Conservation (phyloP, 2,113 vertebrate species). For the Brachyistius frenatus region DNA sequence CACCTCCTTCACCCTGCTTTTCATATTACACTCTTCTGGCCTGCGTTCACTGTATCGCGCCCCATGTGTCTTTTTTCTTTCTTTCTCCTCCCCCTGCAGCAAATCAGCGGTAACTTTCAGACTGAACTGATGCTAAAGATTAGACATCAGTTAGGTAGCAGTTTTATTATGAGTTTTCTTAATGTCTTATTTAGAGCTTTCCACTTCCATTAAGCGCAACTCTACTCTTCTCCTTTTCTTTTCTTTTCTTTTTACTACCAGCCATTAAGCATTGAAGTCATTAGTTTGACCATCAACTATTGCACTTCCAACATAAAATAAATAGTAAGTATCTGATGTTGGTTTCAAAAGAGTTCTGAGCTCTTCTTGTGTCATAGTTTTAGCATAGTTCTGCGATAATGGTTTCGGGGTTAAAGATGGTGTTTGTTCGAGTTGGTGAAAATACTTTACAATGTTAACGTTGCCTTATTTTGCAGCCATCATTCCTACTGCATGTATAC, state of each 20-base stretch:
- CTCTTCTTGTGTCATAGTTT: no score
- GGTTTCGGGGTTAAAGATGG: no score
- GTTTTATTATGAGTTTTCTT: neutral
- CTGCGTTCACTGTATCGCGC: neutral
- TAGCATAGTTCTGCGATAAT: no score
- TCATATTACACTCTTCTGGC: slow-evolving; percentile 18
- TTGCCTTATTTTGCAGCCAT: no score
- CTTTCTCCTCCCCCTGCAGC: neutral
- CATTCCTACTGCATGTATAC: no score
- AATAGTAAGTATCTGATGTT: neutral
- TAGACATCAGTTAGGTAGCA: neutral
- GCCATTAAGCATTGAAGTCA: neutral
- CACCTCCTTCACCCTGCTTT: slow-evolving; percentile 13
- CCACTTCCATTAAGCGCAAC: neutral
- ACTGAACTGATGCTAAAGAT: neutral
- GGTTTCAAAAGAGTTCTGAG: neutral
- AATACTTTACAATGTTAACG: no score
- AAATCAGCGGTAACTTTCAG: neutral
- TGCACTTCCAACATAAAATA: neutral
- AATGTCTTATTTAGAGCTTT: neutral
- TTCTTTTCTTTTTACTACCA: neutral
- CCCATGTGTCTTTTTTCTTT: neutral
- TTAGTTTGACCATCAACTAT: neutral
- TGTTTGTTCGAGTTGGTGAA: no score
- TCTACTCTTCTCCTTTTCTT: neutral